These are phyloP conservation scores for Orbicella faveolata DNA, from an alignment of 64 coral and sea anemone species.

Conservation along the genomic window DNA sequence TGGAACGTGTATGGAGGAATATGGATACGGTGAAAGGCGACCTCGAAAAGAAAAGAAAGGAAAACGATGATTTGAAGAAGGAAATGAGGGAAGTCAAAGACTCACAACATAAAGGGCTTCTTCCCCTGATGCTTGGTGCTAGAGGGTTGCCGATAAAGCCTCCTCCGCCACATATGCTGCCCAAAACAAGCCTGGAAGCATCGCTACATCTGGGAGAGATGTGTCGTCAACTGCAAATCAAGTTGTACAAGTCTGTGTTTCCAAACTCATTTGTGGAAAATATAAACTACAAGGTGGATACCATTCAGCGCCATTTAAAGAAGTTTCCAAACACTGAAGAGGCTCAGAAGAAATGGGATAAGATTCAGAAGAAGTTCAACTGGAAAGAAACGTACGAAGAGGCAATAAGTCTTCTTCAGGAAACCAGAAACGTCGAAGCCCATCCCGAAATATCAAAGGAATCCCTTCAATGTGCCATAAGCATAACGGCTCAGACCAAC, in stretches of 20 bases:
- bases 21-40: neutral
- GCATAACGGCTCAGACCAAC: neutral
- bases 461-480: neutral
- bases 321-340: neutral
- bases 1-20: neutral
- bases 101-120: neutral
- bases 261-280: neutral
- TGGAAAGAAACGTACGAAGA: conserved; percentile 4
- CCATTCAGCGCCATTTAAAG: neutral
- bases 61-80: neutral
- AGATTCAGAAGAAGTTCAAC: neutral
- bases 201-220: conserved; percentile 11
- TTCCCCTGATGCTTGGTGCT: neutral
- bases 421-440: neutral
- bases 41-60: neutral
- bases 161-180: neutral
- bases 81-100: neutral
- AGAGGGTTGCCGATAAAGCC: neutral
- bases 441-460: conserved; percentile 1
- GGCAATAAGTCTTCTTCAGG: neutral
- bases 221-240: conserved; percentile 17
- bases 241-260: conserved; percentile 2
- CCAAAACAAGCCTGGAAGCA: neutral
- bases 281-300: neutral
- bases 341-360: conserved; percentile 11